Evolutionary conservation across 1,140 invertebrate genomes (phyloP), one percentile per base, ranked within the genome.

Genomic region (Coelopa frigida): DNA sequence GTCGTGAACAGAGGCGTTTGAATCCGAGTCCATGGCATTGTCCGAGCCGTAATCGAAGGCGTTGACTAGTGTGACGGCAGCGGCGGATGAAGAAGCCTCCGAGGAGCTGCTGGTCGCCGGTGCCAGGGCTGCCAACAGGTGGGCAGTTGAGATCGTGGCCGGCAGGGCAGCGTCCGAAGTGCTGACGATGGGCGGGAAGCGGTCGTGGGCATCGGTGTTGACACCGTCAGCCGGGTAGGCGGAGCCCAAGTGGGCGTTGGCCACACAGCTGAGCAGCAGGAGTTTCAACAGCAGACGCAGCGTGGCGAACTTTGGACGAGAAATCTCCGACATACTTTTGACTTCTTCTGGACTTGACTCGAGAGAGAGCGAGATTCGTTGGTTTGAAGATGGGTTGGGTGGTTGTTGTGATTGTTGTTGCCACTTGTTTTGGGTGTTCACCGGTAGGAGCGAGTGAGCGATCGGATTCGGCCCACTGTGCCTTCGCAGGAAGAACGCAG

Each of bases 61-160:
- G 27, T 41, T 15, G 21, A 12, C 14, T 17, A 48, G 45, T 18
- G 52, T 10, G 3, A 17, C 31, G 7, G 35, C 23, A 29, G 27
- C 21, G 15, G 18, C 7, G 24, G 3, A 21, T 44, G 8, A 2
- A 11, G 18, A 8, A 21, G 14, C 31, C 27, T 49, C 42, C 12
- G 42, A 29, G 52, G 49, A 23, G 53, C 48, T 20, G 51, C 24
- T 10, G 59, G 47, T 20, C 47, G n/a, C 15, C 40, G 8, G 40
- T 42, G 3, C 24, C 12, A 29, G 40, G 24, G 15, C 20, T 20
- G 26, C 24, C 32, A 14, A 42, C 27, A 12, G 40, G 40, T 20
- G 40, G 40, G 40, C 10, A 29, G 20, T 45, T 23, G 32, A 45
- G 23, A 32, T 5, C 20, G 17, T 33, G 7, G 22, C 12, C 32